Evolutionary conservation across 1,140 invertebrate genomes (phyloP).

Genomic region (Saccostrea echinata): DNA sequence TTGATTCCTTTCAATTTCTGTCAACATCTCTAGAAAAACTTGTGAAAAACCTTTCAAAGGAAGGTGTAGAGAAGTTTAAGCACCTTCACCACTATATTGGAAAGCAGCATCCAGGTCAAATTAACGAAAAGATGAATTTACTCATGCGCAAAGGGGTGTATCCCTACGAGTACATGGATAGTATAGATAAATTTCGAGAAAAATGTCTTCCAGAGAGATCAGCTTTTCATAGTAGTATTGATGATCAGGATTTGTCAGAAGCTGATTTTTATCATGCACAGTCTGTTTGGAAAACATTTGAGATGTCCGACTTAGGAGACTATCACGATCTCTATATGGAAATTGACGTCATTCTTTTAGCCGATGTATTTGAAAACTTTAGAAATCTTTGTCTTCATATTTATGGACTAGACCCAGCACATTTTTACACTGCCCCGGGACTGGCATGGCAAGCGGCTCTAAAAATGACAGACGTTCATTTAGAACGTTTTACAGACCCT

Average conservation of each 20-base stretch:
- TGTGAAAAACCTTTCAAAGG: background rate
- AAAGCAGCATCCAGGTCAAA: background rate
- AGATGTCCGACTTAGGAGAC: background rate
- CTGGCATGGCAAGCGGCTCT: slow-evolving; percentile 43
- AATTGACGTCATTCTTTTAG: slow-evolving; percentile 23
- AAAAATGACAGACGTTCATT: slow-evolving; percentile 21
- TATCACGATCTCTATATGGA: slow-evolving; percentile 30
- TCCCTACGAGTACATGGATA: slow-evolving; percentile 27
- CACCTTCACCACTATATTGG: background rate
- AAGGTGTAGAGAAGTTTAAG: slow-evolving; percentile 21
- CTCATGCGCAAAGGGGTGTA: slow-evolving; percentile 38
- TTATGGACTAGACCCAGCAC: slow-evolving; percentile 7
- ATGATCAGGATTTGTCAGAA: background rate
- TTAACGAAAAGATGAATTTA: slow-evolving; percentile 19
- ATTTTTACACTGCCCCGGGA: slow-evolving; percentile 41
- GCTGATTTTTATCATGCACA: slow-evolving; percentile 10
- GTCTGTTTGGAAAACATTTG: background rate
- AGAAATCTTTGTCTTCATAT: slow-evolving; percentile 4
- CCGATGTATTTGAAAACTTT: slow-evolving; percentile 46
- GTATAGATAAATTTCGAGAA: slow-evolving; percentile 1
- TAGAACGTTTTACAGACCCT: slow-evolving; percentile 44
- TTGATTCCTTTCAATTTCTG: slow-evolving; percentile 51
- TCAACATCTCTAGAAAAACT: slow-evolving; percentile 44
- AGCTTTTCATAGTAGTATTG: background rate
- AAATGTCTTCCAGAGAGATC: background rate